Conservation (phyloP, 2,113 vertebrate genomes). For the Ornithorhynchus anatinus region DNA sequence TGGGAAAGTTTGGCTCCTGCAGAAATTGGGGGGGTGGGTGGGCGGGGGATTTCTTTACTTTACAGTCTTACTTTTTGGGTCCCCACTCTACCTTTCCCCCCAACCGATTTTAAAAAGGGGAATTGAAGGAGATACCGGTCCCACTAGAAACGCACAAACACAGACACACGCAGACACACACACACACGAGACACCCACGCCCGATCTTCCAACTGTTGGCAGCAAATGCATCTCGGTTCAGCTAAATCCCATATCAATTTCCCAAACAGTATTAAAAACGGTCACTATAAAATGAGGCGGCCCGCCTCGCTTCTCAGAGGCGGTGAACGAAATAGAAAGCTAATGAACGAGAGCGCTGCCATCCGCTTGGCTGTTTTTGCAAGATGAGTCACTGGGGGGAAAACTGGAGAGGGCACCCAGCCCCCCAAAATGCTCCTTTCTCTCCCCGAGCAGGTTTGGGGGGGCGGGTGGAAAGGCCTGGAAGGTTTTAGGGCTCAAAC, state of each 20-base stretch:
- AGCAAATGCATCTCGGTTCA: fast-evolving
- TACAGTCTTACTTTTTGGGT: background rate
- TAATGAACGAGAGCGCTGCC: background rate
- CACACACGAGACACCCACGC: background rate
- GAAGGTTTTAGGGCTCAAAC: no score
- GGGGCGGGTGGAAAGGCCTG: background rate
- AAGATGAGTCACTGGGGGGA: background rate
- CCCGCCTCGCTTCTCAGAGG: background rate
- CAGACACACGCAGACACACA: background rate
- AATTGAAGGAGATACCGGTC: background rate
- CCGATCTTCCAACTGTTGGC: background rate
- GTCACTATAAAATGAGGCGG: no score
- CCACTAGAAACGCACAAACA: background rate
- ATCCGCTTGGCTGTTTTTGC: background rate
- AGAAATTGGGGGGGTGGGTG: no score
- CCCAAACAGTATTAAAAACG: background rate
- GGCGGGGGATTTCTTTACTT: background rate
- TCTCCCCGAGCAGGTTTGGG: background rate
- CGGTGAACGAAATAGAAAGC: background rate
- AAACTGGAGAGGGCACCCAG: background rate
- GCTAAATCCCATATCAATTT: fast-evolving
- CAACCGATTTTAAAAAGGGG: background rate
- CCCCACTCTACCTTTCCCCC: background rate
- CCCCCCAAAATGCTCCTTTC: background rate
- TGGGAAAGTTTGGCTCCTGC: background rate